Conservation (phyloP, 2,888 invertebrate species). For the Prenolepis imparis region DNA sequence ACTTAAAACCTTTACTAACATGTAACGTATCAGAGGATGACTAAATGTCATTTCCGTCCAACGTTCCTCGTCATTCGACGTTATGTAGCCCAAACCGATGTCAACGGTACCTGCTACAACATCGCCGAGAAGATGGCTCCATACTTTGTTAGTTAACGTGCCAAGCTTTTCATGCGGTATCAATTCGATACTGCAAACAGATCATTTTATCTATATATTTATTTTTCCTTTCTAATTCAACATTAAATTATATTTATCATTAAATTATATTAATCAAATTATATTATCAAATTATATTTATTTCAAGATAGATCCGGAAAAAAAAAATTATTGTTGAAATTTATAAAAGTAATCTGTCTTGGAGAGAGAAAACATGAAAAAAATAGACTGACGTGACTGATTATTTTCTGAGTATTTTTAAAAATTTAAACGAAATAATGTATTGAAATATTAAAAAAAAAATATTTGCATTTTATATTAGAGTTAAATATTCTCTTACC, state of each 20-base stretch:
- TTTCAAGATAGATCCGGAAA: no score
- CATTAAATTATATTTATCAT: no score
- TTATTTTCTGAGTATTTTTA: neutral
- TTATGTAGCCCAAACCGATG: slow-evolving; percentile 88
- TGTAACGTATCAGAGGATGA: slow-evolving; percentile 89
- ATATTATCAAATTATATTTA: no score
- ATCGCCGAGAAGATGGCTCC: slow-evolving; percentile 89
- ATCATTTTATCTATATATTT: neutral
- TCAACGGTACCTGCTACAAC: slow-evolving; percentile 88
- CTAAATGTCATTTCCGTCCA: slow-evolving; percentile 88
- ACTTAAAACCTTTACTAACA: slow-evolving; percentile 84
- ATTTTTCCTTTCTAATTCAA: neutral
- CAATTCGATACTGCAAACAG: slow-evolving; percentile 77
- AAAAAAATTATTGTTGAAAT: no score
- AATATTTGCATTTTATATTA: neutral
- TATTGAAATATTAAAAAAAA: neutral
- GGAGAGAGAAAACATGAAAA: neutral
- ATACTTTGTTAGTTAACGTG: slow-evolving; percentile 87
- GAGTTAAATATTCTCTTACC: slow-evolving; percentile 81
- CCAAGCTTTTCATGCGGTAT: slow-evolving; percentile 84
- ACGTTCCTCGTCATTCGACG: slow-evolving; percentile 87
- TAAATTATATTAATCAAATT: no score
- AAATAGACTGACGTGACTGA: neutral
- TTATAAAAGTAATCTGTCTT: neutral
- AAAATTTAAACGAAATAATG: neutral